Evolutionary conservation across 2,888 invertebrate genomes (phyloP), one percentile per base, ranked within the genome.

Genomic region (Meloe dianella): DNA sequence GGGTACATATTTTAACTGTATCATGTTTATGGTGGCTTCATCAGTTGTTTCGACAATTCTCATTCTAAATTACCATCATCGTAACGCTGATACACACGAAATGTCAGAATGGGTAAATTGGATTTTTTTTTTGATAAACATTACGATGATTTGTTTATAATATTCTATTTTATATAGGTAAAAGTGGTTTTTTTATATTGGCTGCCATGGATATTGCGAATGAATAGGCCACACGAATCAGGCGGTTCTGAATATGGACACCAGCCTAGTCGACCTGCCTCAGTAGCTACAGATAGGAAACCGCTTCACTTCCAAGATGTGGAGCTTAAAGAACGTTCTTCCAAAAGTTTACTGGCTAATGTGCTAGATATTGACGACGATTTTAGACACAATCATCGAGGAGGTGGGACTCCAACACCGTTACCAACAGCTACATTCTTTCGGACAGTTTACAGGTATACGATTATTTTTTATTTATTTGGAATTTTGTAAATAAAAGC

Each of bases 21-120:
- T 97, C 87, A 98, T 98, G 98, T 96, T 97, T 87, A 97, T 97
- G 97, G 97, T 97, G 86, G 97, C 97, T 80, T 95, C 97, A 80
- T 97, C 97, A 77, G 97, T 98, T 84, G 96, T 97, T 82, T 96
- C 96, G 85, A 98, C 97, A 74, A 97, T 98, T 83, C 92, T 97
- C 81, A 97, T 98, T 84, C 91, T 98, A 82, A 98, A 97, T 88
- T 97, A 96, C 87, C 97, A 98, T 87, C 97, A 97, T 87, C 91
- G 97, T 82, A 96, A 95, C 85, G 91, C 97, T 79, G 96, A 97
- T 86, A 97, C 96, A 77, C 97, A 97, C 86, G 94, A 93, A 86
- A 97, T 98, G 96, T 95, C 97, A 82, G 91, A 92, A 84, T 97
- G 97, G 96, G 97, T 97, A 89, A 87, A 90, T 87, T 69, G 63